Conservation (phyloP, 1,140 invertebrate genomes). For the Brachionus sp. region DNA sequence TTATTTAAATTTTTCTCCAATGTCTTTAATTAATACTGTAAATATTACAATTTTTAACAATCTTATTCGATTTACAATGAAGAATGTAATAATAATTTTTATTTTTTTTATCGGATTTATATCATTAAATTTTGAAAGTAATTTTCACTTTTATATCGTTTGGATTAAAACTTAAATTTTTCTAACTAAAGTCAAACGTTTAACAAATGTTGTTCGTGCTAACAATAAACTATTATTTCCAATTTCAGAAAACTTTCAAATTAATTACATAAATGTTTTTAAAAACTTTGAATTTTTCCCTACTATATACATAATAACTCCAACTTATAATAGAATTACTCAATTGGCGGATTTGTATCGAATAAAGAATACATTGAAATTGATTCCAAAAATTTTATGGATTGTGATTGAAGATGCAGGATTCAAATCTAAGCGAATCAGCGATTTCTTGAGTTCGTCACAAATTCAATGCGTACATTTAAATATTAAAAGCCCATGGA, state of each 20-base stretch:
- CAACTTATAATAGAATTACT: conserved; percentile 75
- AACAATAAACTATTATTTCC: neutral
- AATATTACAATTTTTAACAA: too few relatives aligned
- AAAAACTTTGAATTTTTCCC: conserved; percentile 47
- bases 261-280: neutral
- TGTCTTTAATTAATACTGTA: too few relatives aligned
- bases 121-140: too few relatives aligned
- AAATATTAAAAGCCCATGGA: conserved; percentile 70
- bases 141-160: too few relatives aligned
- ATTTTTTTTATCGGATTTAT: too few relatives aligned
- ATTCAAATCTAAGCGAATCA: conserved; percentile 70
- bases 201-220: neutral
- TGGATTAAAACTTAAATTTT: too few relatives aligned
- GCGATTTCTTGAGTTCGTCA: conserved; percentile 70
- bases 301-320: conserved; percentile 70
- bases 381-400: conserved; percentile 85
- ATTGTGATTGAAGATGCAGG: conserved; percentile 81
- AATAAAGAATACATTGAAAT: conserved; percentile 77
- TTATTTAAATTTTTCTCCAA: too few relatives aligned
- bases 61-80: too few relatives aligned
- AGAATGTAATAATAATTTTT: too few relatives aligned
- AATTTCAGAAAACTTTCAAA: neutral
- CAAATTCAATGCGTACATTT: conserved; percentile 74
- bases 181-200: neutral
- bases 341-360: conserved; percentile 89